phyloP scores from a whole-genome alignment of 2,113 vertebrate species.

The Sialia sialis region DNA sequence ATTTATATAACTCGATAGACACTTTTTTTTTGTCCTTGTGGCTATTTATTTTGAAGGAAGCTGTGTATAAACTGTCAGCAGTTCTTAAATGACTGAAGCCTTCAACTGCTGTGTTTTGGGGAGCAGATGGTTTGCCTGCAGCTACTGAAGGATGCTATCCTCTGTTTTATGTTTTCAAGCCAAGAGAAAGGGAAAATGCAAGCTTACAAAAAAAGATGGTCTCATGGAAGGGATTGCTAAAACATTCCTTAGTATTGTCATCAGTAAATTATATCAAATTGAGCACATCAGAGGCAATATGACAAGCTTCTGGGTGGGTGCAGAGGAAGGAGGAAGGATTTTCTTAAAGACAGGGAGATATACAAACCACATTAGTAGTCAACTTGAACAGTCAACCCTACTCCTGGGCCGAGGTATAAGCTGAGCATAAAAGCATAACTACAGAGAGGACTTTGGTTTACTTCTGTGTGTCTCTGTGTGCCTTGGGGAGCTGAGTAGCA shows the following conservation, averaged over 20 bases:
- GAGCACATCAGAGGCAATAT: background rate
- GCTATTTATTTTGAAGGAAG: conserved; percentile 42
- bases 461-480: background rate
- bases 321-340: background rate
- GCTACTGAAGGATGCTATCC: background rate
- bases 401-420: background rate
- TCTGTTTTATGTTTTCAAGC: background rate
- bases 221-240: background rate
- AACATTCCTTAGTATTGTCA: background rate
- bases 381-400: background rate
- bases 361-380: background rate
- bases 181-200: background rate
- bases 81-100: background rate
- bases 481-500: background rate
- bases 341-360: background rate
- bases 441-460: background rate
- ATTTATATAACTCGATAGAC: background rate
- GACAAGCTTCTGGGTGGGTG: background rate
- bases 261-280: background rate
- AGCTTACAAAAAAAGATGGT: background rate
- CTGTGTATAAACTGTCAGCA: background rate
- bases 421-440: background rate
- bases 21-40: background rate
- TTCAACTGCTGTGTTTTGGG: background rate
- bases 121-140: background rate